Conservation (phyloP, 2,113 vertebrate genomes). For the Chascanopsetta lugubris region DNA sequence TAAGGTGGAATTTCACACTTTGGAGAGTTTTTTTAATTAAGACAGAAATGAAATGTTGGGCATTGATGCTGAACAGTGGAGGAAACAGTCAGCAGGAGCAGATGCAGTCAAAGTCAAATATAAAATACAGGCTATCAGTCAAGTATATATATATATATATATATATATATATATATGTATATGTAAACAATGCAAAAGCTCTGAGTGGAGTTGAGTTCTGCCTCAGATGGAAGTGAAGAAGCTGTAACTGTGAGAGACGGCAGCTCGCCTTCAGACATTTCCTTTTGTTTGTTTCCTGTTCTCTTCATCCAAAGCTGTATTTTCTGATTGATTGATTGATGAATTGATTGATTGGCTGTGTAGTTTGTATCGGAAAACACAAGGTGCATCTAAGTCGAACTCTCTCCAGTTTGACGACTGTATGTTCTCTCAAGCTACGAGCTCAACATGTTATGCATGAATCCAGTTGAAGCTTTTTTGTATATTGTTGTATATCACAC, state of each 20-base stretch:
- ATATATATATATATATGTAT: no score
- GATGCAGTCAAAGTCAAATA: no score
- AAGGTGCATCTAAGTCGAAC: constrained; percentile 53
- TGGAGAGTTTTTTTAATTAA: background rate
- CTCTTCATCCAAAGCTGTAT: constrained; percentile 45
- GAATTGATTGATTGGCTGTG: constrained; percentile 14
- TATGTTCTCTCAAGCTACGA: constrained; percentile 75
- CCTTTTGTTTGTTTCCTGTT: constrained; percentile 11
- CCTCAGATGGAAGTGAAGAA: constrained; percentile 4
- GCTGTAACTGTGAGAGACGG: background rate
- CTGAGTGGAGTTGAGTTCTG: no score
- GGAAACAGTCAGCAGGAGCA: background rate
- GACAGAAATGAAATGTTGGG: background rate
- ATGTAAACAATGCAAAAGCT: no score
- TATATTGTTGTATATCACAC: constrained; percentile 73
- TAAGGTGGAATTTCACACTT: background rate
- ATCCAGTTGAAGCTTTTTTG: constrained; percentile 70
- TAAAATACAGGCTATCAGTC: no score
- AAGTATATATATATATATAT: background rate
- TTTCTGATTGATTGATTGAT: constrained; percentile 10
- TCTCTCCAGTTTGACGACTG: constrained; percentile 45
- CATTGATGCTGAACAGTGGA: background rate
- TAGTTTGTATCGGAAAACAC: constrained; percentile 45
- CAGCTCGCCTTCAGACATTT: background rate
- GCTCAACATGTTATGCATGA: constrained; percentile 72